phyloP scores from a whole-genome alignment of 2,113 vertebrate species.

The Tor tambroides region DNA sequence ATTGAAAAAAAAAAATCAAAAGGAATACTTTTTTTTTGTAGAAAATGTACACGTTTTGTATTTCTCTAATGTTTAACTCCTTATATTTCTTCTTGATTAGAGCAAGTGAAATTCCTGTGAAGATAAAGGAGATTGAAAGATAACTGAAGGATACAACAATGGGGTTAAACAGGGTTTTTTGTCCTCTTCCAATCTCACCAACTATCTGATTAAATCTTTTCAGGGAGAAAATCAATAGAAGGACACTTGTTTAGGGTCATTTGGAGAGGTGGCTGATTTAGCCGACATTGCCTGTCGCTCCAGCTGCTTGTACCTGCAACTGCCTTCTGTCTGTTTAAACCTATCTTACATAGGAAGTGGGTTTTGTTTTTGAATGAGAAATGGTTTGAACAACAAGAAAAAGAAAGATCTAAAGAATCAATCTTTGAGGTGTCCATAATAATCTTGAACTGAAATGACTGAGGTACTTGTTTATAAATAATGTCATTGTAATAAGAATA shows the following conservation, averaged over 20 bases:
- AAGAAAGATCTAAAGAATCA: not conserved
- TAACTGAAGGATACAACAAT: constrained; percentile 39
- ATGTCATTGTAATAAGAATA: not conserved
- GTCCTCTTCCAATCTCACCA: constrained; percentile 36
- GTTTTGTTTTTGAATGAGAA: not conserved
- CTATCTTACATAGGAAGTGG: not conserved
- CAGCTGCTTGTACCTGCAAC: not conserved
- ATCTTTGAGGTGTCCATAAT: not conserved
- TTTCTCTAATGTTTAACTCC: not conserved
- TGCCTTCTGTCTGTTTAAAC: constrained; percentile 8
- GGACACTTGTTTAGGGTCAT: constrained; percentile 54
- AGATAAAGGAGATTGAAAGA: constrained; percentile 27
- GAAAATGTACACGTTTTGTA: not conserved
- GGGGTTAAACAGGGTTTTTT: constrained; percentile 38
- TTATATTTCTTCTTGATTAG: constrained; percentile 9
- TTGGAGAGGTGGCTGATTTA: constrained; percentile 48
- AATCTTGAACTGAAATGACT: not conserved
- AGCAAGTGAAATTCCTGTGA: not conserved
- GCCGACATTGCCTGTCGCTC: not conserved
- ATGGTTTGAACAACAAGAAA: not conserved
- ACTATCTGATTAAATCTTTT: constrained; percentile 50
- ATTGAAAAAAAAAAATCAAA: not conserved
- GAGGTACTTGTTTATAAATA: not conserved
- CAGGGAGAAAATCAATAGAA: constrained; percentile 55
- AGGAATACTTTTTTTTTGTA: not conserved